A percentile compares a stretch with the other conserved stretches of the same genome.
phyloP scores from a whole-genome alignment of 2,888 invertebrate genomes.

The Polietes domitor region DNA sequence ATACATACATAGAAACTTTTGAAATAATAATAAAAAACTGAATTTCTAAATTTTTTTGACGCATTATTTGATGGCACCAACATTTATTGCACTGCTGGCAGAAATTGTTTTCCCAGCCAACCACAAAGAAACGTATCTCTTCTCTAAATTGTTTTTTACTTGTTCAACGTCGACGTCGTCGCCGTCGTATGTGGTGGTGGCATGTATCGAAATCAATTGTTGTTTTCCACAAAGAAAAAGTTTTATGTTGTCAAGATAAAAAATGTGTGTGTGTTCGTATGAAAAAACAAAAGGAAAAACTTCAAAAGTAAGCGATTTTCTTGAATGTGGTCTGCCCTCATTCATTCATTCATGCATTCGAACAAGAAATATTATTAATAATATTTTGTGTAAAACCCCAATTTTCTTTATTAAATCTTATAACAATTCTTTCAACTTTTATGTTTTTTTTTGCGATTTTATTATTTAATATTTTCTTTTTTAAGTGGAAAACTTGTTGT shows the following conservation, averaged over 20 bases:
- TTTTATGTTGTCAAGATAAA: neutral
- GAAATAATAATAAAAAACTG: neutral
- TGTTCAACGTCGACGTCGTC: neutral
- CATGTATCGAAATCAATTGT: neutral
- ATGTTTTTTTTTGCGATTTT: neutral
- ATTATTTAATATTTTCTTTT: neutral
- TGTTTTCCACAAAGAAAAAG: neutral
- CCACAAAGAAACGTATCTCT: neutral
- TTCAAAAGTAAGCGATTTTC: constrained; percentile 5
- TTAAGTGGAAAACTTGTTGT: neutral
- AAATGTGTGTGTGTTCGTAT: too few relatives aligned
- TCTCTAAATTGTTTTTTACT: constrained; percentile 7
- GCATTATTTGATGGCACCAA: neutral
- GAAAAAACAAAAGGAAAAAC: neutral
- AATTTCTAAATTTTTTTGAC: neutral
- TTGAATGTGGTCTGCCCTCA: neutral
- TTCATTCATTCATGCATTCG: neutral
- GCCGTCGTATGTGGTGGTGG: neutral
- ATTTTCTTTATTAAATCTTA: constrained; percentile 5
- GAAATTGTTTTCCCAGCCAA: neutral
- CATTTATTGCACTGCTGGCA: constrained; percentile 21
- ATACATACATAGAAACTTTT: neutral
- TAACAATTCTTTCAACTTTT: neutral
- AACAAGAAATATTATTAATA: constrained; percentile 22
- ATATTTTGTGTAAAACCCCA: neutral